Evolutionary conservation across 2,888 invertebrate species (phyloP).

Genomic region (Tolmerus cingulatus): DNA sequence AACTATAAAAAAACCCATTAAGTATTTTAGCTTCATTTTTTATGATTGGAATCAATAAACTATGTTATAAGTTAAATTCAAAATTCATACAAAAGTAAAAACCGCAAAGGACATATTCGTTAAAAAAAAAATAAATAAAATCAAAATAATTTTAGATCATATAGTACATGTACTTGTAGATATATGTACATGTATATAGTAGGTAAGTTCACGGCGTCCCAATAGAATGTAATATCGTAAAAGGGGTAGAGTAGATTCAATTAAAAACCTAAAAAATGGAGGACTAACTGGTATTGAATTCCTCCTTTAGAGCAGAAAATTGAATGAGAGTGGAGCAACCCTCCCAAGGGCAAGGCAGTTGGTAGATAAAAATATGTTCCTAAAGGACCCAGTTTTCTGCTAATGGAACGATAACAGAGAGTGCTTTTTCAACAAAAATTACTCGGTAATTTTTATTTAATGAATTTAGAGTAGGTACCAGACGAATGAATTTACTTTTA

Average conservation of each 20-base stretch:
- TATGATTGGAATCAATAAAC: too few relatives aligned
- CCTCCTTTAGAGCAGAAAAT: neutral
- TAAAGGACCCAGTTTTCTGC: neutral
- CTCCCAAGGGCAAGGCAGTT: neutral
- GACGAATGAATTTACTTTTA: neutral
- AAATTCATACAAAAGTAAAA: too few relatives aligned
- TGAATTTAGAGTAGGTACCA: neutral
- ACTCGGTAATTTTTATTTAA: neutral
- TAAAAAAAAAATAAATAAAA: neutral
- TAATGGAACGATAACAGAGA: neutral
- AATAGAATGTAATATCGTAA: neutral
- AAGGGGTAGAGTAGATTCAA: neutral
- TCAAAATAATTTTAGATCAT: neutral
- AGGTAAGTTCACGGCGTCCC: neutral
- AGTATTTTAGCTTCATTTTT: too few relatives aligned
- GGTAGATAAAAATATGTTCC: neutral
- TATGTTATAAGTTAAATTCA: too few relatives aligned
- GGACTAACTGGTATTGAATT: neutral
- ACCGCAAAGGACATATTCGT: too few relatives aligned
- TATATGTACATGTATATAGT: neutral
- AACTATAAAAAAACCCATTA: too few relatives aligned
- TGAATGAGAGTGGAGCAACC: neutral
- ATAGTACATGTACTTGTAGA: neutral
- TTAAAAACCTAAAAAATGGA: neutral
- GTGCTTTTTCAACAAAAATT: neutral